Evolutionary conservation across 2,113 vertebrate species (phyloP), one percentile per base, ranked within the genome.

Genomic region (Carassius carassius): DNA sequence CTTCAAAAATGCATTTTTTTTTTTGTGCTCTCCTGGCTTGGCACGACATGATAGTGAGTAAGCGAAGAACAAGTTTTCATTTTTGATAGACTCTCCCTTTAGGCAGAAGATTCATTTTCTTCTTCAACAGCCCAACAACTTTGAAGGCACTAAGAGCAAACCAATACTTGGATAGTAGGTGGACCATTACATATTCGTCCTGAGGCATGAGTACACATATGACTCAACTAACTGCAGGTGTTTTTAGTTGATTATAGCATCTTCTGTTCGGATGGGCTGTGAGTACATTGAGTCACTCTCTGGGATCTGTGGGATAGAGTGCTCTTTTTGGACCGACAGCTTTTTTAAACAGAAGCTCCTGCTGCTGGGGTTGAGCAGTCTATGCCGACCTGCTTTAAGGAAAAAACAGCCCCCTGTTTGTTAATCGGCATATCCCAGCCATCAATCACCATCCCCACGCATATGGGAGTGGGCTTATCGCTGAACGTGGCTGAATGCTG

Each of bases 391-490:
- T 86, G 86, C 86, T 90, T 88, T 89, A 82, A 86, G 72, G 83
- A 51, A 81, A 72, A 29, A 17, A 65, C 37, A 88, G 84, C 54
- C 70, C 49, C 72, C 47, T 86, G 90, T 90, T 91, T 90, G 90
- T 89, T 91, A 77, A 63, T 87, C 87, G 90, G 82, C 87, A 90
- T 86, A 81, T 85, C 82, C 90, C 89, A 89, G 84, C 89, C 82
- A 92, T 92, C 91, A 90, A 90, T 94, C 91, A 92, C 87, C 78
- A 80, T 83, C 74, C 89, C 90, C 84, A 87, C 88, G 92, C 86
- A 85, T 84, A 91, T 51, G 87, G 70, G 44, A 82, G 80, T 88
- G 37, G 79, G 78, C 60, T 81, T 87, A 82, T 82, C 72, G 6
- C 79, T 77, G 35, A 80, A 85, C 35, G 23, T 74, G 37, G 47